phyloP scores from a whole-genome alignment of 2,113 vertebrate genomes.

The Excalfactoria chinensis region DNA sequence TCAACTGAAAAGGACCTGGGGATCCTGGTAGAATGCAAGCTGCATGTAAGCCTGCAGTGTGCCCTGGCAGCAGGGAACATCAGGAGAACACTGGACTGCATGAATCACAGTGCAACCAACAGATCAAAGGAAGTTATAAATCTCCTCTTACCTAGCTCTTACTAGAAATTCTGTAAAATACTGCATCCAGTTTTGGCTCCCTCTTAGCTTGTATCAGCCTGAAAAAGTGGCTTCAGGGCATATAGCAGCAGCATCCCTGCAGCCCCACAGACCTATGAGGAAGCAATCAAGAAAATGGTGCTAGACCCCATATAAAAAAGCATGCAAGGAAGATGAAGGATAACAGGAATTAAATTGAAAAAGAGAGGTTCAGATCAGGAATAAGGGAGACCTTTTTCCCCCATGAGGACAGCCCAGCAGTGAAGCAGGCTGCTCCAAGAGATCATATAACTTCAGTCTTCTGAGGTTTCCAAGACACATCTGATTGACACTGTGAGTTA shows the following conservation, averaged over 20 bases:
- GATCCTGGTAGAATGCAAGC: background rate
- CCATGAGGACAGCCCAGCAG: background rate
- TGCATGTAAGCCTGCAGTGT: background rate
- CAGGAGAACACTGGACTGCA: too few relatives aligned
- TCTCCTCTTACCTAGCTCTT: background rate
- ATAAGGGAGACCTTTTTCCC: background rate
- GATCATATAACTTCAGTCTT: too few relatives aligned
- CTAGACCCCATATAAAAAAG: background rate
- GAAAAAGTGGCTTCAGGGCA: background rate
- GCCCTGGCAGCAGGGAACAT: background rate
- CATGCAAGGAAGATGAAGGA: background rate
- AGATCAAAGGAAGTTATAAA: background rate
- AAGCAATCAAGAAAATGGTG: background rate
- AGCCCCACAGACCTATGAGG: background rate
- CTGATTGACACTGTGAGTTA: background rate
- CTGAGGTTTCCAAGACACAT: background rate
- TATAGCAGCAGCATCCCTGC: background rate
- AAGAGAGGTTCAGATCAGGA: background rate
- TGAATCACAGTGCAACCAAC: background rate
- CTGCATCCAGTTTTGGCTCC: background rate
- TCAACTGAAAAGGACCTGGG: background rate
- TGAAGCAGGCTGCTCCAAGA: background rate
- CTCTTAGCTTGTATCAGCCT: background rate
- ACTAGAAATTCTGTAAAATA: background rate
- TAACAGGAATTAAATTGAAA: accelerated